phyloP scores from a whole-genome alignment of 2,888 invertebrate genomes.

The Embidobia sp. region DNA sequence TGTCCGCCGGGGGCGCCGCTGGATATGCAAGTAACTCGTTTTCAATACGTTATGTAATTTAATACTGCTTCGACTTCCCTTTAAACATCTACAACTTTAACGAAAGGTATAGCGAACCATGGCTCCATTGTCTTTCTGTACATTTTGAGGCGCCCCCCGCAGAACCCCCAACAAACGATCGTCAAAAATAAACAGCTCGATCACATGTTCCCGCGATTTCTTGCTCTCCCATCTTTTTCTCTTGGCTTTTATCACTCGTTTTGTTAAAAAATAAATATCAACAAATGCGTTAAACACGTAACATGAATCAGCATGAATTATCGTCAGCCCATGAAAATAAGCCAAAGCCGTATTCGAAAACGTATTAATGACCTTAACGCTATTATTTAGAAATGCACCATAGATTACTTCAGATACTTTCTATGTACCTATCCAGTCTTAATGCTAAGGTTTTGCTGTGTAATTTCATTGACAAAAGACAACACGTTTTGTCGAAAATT shows the following conservation, averaged over 20 bases:
- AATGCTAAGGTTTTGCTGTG: constrained; percentile 72
- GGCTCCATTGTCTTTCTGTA: constrained; percentile 19
- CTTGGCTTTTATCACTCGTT: not conserved
- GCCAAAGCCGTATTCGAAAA: constrained; percentile 70
- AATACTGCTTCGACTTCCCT: constrained; percentile 39
- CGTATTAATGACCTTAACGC: constrained; percentile 66
- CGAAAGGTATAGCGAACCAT: constrained; percentile 39
- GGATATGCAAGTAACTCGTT: constrained; percentile 48
- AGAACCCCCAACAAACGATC: not conserved
- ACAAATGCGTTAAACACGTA: constrained; percentile 65
- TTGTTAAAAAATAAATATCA: constrained; percentile 38
- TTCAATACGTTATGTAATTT: too few species aligned
- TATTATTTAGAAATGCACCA: constrained; percentile 76
- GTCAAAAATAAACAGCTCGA: constrained; percentile 39
- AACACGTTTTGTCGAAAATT: constrained; percentile 47
- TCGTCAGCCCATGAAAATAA: constrained; percentile 73
- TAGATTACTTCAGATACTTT: constrained; percentile 74
- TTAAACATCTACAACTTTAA: constrained; percentile 42
- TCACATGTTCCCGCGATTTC: constrained; percentile 6
- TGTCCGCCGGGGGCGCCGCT: constrained; percentile 31
- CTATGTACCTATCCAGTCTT: constrained; percentile 75
- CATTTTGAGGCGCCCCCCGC: constrained; percentile 24
- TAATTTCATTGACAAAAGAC: constrained; percentile 54
- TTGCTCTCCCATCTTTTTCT: not conserved
- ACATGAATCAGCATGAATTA: constrained; percentile 62